phyloP scores from a whole-genome alignment of 1,140 invertebrate species.

The Drusus annulatus region DNA sequence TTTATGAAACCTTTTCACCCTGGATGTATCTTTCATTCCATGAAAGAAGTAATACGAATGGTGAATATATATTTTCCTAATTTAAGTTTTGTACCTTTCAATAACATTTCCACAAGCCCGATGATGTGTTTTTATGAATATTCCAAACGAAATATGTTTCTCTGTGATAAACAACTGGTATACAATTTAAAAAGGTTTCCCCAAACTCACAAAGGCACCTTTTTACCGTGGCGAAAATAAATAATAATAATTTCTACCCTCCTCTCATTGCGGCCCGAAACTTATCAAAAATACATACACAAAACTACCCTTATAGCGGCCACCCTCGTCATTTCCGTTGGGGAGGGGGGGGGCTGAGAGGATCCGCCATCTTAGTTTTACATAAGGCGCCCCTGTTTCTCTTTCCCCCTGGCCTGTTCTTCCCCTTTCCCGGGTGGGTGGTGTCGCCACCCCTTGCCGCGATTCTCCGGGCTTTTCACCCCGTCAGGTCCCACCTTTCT shows the following conservation, averaged over 20 bases:
- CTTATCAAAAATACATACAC: constrained; percentile 43
- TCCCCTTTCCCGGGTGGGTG: too few relatives aligned
- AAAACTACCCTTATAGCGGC: constrained; percentile 19
- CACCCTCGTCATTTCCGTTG: constrained; percentile 40
- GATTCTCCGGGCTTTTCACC: constrained; percentile 20
- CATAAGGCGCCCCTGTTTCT: constrained; percentile 49
- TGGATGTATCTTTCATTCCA: too few relatives aligned
- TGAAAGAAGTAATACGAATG: too few relatives aligned
- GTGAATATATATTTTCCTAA: too few relatives aligned
- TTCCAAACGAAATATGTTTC: not conserved
- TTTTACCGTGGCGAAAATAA: constrained; percentile 24
- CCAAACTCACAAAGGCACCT: not conserved
- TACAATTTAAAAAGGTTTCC: not conserved
- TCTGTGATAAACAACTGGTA: not conserved
- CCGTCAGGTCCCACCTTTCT: not conserved
- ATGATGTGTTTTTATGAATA: not conserved
- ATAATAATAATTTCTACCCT: constrained; percentile 8
- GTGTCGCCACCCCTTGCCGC: constrained; percentile 6
- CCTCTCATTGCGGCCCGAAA: constrained; percentile 19
- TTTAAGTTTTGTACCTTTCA: too few relatives aligned
- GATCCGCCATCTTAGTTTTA: constrained; percentile 59
- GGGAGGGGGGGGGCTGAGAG: constrained; percentile 49
- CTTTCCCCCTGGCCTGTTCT: constrained; percentile 4
- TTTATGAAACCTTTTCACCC: too few relatives aligned
- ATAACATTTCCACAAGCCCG: too few relatives aligned